Evolutionary conservation across 2,797 vertebrate species (phyloP), one percentile per base, ranked within the genome.

Genomic region (Molossus alvarezi): DNA sequence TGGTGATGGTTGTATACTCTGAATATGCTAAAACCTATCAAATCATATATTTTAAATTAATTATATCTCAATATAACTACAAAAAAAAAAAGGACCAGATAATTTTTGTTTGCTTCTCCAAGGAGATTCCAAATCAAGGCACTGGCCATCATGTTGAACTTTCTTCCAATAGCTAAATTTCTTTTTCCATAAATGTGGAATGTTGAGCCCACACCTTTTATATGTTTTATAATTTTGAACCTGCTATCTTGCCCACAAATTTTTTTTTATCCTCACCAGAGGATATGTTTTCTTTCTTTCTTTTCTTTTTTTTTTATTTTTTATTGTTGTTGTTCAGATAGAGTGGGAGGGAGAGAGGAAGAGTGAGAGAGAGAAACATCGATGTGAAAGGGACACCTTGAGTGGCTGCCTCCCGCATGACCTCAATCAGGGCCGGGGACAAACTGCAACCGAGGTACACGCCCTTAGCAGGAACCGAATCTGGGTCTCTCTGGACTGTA

Each of bases 151-250:
- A 55, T 6, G 4, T 20, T 60, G 33, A 62, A 5, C 4, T 65
- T 88, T 58, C 48, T 88, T 80, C 92, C 64, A 62, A 45, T 71
- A 85, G 62, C 73, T 77, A 55, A 76, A 65, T 48, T 93, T 89
- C 29, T 96, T 80, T 7, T 76, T 76, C 6, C 14, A 62, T 79
- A 48, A 71, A 27, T 15, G 57, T 5, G 4, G 33, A 77, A 67
- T 77, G 76, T 73, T 69, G 92, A 83, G 41, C 37, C 9, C 6
- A 67, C 2, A 45, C 2, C 1, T 81, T 37, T 76, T 25, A 17
- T 65, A 64, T 15, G 20, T 76, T 90, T 92, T 89, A 17, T 69
- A 75, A 73, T 27, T 84, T 72, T 77, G 12, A 90, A 41, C 20
- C 25, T 62, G 1, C 1, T 51, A 1, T 80, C 41, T 17, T 79